Evolutionary conservation across 2,797 vertebrate species (phyloP).

Genomic region (Ctenopoma multispine): DNA sequence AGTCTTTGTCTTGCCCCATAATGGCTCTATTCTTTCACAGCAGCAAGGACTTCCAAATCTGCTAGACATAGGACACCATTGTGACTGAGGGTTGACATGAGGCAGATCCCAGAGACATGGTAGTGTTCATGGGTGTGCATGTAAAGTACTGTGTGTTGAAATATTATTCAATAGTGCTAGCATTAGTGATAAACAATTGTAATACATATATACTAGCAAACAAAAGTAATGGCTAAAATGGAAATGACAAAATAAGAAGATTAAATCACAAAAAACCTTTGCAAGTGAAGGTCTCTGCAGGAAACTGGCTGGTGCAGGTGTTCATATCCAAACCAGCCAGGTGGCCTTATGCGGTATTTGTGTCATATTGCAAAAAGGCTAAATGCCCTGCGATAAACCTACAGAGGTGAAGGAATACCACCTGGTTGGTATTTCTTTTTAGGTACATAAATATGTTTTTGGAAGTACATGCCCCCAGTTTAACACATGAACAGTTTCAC

Average conservation of each 20-base stretch:
- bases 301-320: constrained; percentile 3
- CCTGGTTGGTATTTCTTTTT: neutral
- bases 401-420: neutral
- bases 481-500: neutral
- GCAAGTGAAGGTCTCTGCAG: neutral
- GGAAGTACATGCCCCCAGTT: neutral
- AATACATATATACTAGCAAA: neutral
- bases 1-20: constrained; percentile 82
- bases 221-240: neutral
- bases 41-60: constrained; percentile 61
- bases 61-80: constrained; percentile 76
- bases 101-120: constrained; percentile 36
- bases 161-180: constrained; percentile 1
- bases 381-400: constrained; percentile 4
- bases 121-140: constrained; percentile 25
- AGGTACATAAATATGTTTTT: neutral
- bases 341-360: neutral
- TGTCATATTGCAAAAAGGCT: constrained; percentile 2
- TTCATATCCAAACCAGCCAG: constrained; percentile 32
- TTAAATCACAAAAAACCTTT: neutral
- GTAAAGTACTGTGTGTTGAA: constrained; percentile 25
- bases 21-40: constrained; percentile 82
- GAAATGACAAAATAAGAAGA: too few species aligned
- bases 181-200: neutral
- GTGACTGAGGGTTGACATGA: constrained; percentile 59